phyloP scores from a whole-genome alignment of 2,797 vertebrate genomes.

The Cyprinodon diabolis region DNA sequence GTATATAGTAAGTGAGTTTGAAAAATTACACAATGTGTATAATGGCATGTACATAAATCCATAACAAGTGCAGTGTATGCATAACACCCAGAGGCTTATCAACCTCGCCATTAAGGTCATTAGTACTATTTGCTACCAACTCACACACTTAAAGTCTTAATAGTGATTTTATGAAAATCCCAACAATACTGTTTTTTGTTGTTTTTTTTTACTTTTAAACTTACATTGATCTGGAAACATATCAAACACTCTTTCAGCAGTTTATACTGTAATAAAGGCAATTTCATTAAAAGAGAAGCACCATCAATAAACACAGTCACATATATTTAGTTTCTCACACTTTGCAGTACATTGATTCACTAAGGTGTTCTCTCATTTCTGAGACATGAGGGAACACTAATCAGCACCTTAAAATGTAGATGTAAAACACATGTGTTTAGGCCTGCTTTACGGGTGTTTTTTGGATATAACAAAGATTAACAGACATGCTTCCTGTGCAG shows the following conservation, averaged over 20 bases:
- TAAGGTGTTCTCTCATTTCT: not conserved
- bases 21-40: not conserved
- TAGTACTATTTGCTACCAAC: constrained; percentile 18
- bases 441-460: not conserved
- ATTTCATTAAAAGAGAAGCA: not conserved
- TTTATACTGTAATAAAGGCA: too few relatives aligned
- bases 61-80: constrained; percentile 37
- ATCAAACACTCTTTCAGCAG: not conserved
- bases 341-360: not conserved
- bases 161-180: constrained; percentile 13
- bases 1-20: not conserved
- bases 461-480: not conserved
- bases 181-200: not conserved
- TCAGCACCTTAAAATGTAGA: not conserved
- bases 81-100: constrained; percentile 45
- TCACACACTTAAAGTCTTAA: constrained; percentile 13
- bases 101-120: constrained; percentile 36
- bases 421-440: not conserved
- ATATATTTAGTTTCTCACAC: not conserved
- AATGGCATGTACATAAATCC: constrained; percentile 34
- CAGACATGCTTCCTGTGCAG: not conserved
- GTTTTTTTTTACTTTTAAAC: not conserved
- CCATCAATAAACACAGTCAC: not conserved
- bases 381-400: not conserved
- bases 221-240: not conserved